Evolutionary conservation across 2,797 vertebrate species (phyloP).

Genomic region (Chanos chanos): DNA sequence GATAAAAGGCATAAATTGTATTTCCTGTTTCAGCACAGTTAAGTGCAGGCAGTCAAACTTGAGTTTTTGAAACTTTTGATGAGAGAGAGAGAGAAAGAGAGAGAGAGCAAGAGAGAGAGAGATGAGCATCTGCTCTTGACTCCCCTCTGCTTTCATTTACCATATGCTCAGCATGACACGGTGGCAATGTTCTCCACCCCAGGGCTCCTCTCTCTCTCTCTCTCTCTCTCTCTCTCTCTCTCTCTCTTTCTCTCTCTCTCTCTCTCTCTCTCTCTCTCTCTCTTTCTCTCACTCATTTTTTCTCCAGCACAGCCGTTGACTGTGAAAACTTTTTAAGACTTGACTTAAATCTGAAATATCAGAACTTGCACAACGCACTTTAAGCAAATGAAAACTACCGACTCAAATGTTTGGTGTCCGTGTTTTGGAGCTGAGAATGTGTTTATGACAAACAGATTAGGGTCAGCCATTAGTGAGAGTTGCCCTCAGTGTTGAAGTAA

Average conservation of each 20-base stretch:
- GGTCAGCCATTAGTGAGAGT: no score
- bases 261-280: not conserved
- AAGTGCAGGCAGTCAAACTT: not conserved
- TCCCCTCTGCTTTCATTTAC: slow-evolving; percentile 8
- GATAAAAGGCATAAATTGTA: not conserved
- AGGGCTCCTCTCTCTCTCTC: not conserved
- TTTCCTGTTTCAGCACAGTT: not conserved
- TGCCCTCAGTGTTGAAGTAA: no score
- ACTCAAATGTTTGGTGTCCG: not conserved
- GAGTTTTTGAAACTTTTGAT: not conserved
- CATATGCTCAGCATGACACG: not conserved
- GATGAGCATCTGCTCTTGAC: slow-evolving; percentile 6
- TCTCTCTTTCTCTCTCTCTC: not conserved
- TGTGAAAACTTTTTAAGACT: not conserved
- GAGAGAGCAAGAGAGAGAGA: no score
- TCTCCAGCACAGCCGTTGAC: slow-evolving; percentile 9
- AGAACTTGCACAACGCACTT: slow-evolving; percentile 15
- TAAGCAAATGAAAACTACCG: slow-evolving; percentile 10
- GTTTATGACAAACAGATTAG: no score
- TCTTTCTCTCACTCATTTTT: not conserved
- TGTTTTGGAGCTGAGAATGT: not conserved
- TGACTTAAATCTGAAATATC: not conserved
- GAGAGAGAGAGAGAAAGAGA: not conserved
- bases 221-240: not conserved
- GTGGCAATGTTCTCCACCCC: slow-evolving; percentile 6